Evolutionary conservation across 1,140 invertebrate species (phyloP).

Genomic region (Sminthurides bifidus): DNA sequence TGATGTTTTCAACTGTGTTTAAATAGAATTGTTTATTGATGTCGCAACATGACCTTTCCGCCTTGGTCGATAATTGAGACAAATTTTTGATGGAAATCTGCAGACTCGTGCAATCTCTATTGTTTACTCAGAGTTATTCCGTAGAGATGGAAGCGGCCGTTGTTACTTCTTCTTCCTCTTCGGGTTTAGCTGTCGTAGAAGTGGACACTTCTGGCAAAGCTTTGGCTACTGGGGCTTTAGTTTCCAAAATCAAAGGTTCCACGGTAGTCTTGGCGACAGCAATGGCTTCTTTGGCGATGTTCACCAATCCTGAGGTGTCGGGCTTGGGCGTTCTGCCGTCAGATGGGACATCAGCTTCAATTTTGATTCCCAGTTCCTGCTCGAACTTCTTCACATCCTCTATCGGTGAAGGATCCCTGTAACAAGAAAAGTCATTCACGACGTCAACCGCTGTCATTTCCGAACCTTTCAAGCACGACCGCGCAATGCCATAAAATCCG

Average conservation of each 20-base stretch:
- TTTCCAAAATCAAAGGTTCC: not conserved
- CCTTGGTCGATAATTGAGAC: too few species aligned
- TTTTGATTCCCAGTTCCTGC: constrained; percentile 18
- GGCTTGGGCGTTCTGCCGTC: not conserved
- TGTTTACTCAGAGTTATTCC: too few species aligned
- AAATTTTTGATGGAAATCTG: too few species aligned
- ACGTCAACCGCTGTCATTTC: not conserved
- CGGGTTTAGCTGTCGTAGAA: not conserved
- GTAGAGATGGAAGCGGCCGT: not conserved
- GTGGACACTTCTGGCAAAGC: not conserved
- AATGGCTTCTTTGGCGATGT: constrained; percentile 7
- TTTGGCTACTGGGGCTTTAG: not conserved
- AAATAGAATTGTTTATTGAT: too few species aligned
- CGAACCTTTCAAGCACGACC: not conserved
- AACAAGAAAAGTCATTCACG: not conserved
- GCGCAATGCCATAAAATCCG: too few species aligned
- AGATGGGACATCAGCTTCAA: not conserved
- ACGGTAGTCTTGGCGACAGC: not conserved
- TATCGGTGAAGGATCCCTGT: constrained; percentile 17
- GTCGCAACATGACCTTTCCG: too few species aligned
- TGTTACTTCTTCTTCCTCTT: too few species aligned
- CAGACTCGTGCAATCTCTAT: too few species aligned
- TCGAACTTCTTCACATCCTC: constrained; percentile 17
- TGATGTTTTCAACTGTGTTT: too few species aligned
- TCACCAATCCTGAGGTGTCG: not conserved